Conservation (phyloP, 2,113 vertebrate species). For the Mystacornis crossleyi region DNA sequence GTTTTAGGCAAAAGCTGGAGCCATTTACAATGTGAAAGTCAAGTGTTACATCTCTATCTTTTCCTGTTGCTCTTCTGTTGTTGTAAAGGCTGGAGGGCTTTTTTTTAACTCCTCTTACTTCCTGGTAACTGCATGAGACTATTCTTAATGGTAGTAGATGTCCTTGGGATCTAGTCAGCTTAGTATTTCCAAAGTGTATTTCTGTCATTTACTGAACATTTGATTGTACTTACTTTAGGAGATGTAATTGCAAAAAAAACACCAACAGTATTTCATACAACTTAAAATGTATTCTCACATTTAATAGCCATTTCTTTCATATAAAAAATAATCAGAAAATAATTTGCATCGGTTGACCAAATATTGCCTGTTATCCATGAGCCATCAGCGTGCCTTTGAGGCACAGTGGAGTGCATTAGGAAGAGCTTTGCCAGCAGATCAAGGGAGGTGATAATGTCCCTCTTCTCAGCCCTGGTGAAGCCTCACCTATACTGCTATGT, state of each 20-base stretch:
- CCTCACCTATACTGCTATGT: not conserved
- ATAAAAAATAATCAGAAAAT: not conserved
- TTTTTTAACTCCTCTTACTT: not conserved
- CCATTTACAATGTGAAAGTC: not conserved
- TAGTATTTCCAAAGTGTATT: not conserved
- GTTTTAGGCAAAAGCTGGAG: not conserved
- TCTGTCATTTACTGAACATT: not conserved
- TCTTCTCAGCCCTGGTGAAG: not conserved
- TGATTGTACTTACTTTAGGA: not conserved
- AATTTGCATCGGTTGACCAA: not conserved
- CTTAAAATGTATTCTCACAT: not conserved
- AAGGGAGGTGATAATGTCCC: not conserved
- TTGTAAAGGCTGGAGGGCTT: not conserved
- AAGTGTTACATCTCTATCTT: not conserved
- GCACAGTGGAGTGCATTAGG: too few species aligned
- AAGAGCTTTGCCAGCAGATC: not conserved
- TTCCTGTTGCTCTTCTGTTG: not conserved
- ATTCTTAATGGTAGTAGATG: not conserved
- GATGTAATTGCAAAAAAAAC: not conserved
- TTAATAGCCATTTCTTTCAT: not conserved
- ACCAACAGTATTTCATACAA: not conserved
- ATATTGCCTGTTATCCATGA: not conserved
- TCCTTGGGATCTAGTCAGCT: not conserved
- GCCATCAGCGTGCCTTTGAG: not conserved
- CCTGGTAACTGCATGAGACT: not conserved